phyloP scores from a whole-genome alignment of 2,113 vertebrate species.

The Madoqua kirkii region DNA sequence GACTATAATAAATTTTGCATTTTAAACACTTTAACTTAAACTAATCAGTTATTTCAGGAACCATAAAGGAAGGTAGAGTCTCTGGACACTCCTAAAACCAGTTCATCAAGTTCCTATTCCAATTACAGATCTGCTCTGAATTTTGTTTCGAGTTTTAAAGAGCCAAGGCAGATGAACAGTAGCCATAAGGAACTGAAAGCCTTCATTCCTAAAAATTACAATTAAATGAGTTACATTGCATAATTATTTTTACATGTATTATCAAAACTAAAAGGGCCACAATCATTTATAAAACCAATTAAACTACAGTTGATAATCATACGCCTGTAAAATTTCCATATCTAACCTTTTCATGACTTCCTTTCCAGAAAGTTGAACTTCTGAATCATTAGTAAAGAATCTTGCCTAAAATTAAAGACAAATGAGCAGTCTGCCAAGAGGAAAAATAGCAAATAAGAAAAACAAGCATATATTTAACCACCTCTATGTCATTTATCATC shows the following conservation, averaged over 20 bases:
- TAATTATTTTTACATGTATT: background rate
- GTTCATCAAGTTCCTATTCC: background rate
- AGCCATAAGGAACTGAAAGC: background rate
- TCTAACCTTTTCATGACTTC: background rate
- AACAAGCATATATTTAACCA: background rate
- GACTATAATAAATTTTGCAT: background rate
- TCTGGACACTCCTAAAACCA: background rate
- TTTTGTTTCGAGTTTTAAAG: background rate
- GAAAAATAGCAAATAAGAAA: background rate
- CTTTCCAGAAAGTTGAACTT: background rate
- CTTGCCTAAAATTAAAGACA: slow-evolving; percentile 1
- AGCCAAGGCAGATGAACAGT: background rate
- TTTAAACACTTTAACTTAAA: background rate
- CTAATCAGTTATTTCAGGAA: background rate
- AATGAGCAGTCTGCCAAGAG: background rate
- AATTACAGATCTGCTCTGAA: background rate
- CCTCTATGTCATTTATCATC: background rate
- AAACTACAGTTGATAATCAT: background rate
- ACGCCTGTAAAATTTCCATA: background rate
- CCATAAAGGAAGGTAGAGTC: background rate
- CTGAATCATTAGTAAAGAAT: background rate
- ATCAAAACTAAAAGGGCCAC: background rate
- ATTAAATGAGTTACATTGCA: background rate
- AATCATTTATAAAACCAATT: background rate
- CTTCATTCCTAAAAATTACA: background rate